Conservation (phyloP, 2,113 vertebrate species). For the Oriolus oriolus region DNA sequence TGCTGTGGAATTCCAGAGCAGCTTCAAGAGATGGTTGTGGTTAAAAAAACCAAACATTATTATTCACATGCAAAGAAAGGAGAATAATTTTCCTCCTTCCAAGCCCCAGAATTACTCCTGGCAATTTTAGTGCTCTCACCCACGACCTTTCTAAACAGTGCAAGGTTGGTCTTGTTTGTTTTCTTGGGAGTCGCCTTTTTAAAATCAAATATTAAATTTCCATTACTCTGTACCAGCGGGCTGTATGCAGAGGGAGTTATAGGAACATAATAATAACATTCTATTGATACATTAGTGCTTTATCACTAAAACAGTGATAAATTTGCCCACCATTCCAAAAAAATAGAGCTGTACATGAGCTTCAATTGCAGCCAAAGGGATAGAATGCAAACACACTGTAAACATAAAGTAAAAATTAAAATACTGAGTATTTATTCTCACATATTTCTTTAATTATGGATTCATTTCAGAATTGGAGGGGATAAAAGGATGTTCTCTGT, state of each 20-base stretch:
- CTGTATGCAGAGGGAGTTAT: neutral
- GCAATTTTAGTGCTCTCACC: neutral
- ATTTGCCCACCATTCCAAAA: neutral
- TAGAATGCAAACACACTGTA: neutral
- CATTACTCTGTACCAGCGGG: neutral
- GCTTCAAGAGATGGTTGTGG: neutral
- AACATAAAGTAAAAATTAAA: neutral
- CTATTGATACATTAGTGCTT: neutral
- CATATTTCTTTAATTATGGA: neutral
- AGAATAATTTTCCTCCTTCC: neutral
- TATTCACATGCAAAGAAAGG: neutral
- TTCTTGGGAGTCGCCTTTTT: neutral
- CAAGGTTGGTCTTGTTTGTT: neutral
- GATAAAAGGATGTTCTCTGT: neutral
- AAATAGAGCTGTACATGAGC: neutral
- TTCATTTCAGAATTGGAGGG: neutral
- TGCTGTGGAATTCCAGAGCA: neutral
- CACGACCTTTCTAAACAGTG: neutral
- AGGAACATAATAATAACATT: neutral
- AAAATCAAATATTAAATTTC: neutral
- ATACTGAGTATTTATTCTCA: conserved; percentile 6
- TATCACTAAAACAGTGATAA: neutral
- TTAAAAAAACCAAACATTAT: neutral
- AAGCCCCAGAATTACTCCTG: neutral
- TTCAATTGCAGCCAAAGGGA: neutral